Conservation (phyloP, 2,888 invertebrate species). For the Lissocephala sabroskyi region DNA sequence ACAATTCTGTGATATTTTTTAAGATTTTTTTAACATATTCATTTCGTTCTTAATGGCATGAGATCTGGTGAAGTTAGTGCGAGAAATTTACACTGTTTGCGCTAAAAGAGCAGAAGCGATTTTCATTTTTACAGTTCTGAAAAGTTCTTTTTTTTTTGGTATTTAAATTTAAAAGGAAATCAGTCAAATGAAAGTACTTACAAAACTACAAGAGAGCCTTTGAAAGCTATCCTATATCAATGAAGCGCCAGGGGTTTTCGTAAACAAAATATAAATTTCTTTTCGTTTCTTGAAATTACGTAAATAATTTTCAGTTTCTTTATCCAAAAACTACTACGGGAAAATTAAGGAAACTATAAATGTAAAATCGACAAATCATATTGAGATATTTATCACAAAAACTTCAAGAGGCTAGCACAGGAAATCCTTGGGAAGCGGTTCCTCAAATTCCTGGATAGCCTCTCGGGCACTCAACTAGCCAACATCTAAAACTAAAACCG, state of each 20-base stretch:
- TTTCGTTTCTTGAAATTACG: slow-evolving; percentile 70
- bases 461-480: background rate
- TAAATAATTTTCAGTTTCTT: slow-evolving; percentile 23
- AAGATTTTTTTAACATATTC: slow-evolving; percentile 3
- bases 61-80: slow-evolving; percentile 2
- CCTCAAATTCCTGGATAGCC: slow-evolving; percentile 9
- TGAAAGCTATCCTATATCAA: slow-evolving; percentile 73
- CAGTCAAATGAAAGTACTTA: slow-evolving; percentile 72
- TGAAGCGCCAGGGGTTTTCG: slow-evolving; percentile 74
- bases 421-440: too few species aligned
- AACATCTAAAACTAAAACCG: background rate
- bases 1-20: background rate
- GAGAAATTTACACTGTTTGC: slow-evolving; percentile 3
- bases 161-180: slow-evolving; percentile 45
- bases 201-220: slow-evolving; percentile 73
- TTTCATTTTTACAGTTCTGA: slow-evolving; percentile 8
- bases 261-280: slow-evolving; percentile 83
- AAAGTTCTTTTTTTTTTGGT: slow-evolving; percentile 7
- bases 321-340: slow-evolving; percentile 21
- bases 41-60: slow-evolving; percentile 11
- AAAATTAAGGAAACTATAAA: slow-evolving; percentile 12
- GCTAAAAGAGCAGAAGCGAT: slow-evolving; percentile 8
- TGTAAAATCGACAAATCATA: slow-evolving; percentile 5
- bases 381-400: too few species aligned
- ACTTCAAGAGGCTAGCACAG: slow-evolving; percentile 17